Conservation (phyloP, 2,797 vertebrate species). For the Pseudopleuronectes americanus region DNA sequence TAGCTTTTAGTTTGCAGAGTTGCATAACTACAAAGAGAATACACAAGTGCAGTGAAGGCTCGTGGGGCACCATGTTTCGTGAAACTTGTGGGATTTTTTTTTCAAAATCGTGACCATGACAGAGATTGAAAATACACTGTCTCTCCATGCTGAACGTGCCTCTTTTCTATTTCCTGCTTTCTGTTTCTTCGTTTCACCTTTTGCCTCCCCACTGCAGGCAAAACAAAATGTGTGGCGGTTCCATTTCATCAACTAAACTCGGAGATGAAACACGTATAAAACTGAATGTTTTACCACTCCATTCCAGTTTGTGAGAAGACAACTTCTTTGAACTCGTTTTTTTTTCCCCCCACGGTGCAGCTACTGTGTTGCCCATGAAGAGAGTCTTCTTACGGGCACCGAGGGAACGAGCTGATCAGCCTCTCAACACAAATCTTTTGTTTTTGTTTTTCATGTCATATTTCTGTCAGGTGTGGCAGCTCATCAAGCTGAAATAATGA, state of each 20-base stretch:
- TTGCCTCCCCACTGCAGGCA: slow-evolving; percentile 80
- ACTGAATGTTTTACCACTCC: slow-evolving; percentile 69
- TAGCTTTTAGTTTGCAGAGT: slow-evolving; percentile 65
- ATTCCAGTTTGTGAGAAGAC: slow-evolving; percentile 71
- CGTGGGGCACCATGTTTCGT: slow-evolving; percentile 53
- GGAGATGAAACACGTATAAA: slow-evolving; percentile 74
- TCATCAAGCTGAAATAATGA: slow-evolving; percentile 84
- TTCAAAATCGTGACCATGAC: slow-evolving; percentile 74
- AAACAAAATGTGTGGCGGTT: slow-evolving; percentile 78
- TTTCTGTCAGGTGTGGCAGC: slow-evolving; percentile 82
- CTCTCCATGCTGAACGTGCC: slow-evolving; percentile 49
- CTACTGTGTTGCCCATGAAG: slow-evolving; percentile 63
- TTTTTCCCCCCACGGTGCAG: slow-evolving; percentile 58
- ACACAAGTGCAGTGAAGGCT: slow-evolving; percentile 69
- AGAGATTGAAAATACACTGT: slow-evolving; percentile 68
- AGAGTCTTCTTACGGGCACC: slow-evolving; percentile 59
- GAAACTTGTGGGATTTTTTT: slow-evolving; percentile 70
- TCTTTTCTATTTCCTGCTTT: slow-evolving; percentile 56
- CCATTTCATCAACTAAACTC: slow-evolving; percentile 75
- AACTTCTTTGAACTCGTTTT: slow-evolving; percentile 78
- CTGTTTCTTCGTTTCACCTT: slow-evolving; percentile 76
- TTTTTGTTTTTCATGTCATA: slow-evolving; percentile 77
- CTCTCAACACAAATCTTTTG: slow-evolving; percentile 68
- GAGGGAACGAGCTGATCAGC: slow-evolving; percentile 71
- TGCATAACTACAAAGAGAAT: slow-evolving; percentile 71